Base-by-base conservation (phyloP, 92 coral and sea anemone genomes). In the Hydrozoanthus gracilis region DNA sequence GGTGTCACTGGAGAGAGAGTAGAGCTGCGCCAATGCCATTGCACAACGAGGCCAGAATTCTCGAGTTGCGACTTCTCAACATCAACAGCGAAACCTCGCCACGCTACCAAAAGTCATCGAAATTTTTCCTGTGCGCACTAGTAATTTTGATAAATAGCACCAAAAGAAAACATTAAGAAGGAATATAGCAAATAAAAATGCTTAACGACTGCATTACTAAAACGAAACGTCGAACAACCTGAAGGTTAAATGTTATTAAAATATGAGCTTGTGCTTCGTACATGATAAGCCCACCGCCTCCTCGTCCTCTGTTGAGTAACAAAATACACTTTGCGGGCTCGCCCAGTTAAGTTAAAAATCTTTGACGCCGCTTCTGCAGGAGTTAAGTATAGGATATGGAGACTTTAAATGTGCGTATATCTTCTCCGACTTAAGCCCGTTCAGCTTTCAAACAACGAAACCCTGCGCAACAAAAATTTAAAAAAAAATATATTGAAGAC, bases 261-360 rank as follows among this genome's bases (percentile, higher is more conserved):
- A 76, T 17, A 52, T 17, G 18, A 76, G 5, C 67, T 76, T 20
- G n/a, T 12, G n/a, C 85, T 17, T 65, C 74, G 20, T 5, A 55
- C 51, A 65, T 13, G 85, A 80, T 27, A 80, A 65, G 48, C 72
- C 8, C 69, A 65, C 73, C 61, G 72, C 51, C 45, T 49, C 35
- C 55, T 80, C 61, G 85, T 61, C 74, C 64, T 17, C 7, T 3
- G 83, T 60, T 48, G 82, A 64, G 10, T 10, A 66, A 79, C 16
- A 62, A 80, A 78, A 80, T 52, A 80, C 11, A 10, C 18, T 65
- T 16, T 47, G 85, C 85, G 85, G 85, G 74, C 85, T 80, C 85
- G 85, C 75, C 85, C 85, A 76, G 67, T 16, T 76, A 9, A 76
- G n/a, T 66, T 20, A n/a, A 27, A 27, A 50, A 17, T 65, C 48